phyloP scores from a whole-genome alignment of 92 coral and sea anemone species.

The Nematostella vectensis region DNA sequence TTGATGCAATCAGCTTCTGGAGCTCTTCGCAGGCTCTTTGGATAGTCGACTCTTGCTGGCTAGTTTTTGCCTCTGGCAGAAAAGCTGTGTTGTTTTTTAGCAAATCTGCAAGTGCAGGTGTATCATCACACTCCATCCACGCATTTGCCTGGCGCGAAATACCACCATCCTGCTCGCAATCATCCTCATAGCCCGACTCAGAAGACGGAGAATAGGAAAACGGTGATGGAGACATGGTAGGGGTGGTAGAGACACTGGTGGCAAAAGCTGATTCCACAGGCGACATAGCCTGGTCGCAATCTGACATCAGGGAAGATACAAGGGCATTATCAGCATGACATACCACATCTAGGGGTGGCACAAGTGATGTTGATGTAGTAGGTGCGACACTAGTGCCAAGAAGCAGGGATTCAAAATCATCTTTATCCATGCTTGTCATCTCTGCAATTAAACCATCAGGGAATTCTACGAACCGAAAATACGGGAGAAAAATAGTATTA shows the following conservation, averaged over 20 bases:
- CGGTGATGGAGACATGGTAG: conserved; percentile 58
- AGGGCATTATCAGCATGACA: not conserved
- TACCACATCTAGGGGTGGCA: conserved; percentile 1
- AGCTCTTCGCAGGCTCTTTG: conserved; percentile 1
- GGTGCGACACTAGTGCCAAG: conserved; percentile 13
- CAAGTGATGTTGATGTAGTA: not conserved
- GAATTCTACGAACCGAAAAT: conserved; percentile 6
- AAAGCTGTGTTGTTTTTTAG: not conserved
- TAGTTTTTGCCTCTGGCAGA: not conserved
- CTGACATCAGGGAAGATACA: not conserved
- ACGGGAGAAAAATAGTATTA: not conserved
- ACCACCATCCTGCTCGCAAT: conserved; percentile 27
- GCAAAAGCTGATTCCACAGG: conserved; percentile 49
- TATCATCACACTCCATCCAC: not conserved
- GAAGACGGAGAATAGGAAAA: conserved; percentile 56
- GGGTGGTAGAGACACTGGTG: conserved; percentile 54
- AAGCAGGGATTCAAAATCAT: conserved; percentile 25
- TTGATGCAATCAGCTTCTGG: not conserved
- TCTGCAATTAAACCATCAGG: conserved; percentile 47
- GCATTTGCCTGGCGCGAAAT: not conserved
- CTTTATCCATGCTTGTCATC: conserved; percentile 33
- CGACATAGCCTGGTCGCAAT: conserved; percentile 19
- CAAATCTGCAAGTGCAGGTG: conserved; percentile 34
- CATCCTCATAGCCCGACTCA: conserved; percentile 82
- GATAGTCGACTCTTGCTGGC: not conserved